A percentile compares a stretch with the other conserved stretches of the same genome.
Conservation (phyloP, 1,140 invertebrate genomes). For the Pemphigus obesinymphae region DNA sequence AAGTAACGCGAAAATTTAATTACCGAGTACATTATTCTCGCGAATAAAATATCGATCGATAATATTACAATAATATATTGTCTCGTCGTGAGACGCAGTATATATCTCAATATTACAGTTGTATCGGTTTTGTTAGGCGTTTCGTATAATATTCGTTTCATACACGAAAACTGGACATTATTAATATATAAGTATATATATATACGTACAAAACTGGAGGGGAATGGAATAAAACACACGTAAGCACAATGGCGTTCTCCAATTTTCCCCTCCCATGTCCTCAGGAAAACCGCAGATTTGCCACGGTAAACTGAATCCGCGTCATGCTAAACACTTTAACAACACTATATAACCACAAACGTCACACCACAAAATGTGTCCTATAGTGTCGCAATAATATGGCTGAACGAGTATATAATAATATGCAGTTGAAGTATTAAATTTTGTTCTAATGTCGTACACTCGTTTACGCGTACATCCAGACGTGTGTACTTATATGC, state of each 20-base stretch:
- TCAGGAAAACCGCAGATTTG: conserved; percentile 28
- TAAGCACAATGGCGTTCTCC: conserved; percentile 20
- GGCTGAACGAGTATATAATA: neutral
- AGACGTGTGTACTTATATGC: too few species aligned
- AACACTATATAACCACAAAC: conserved; percentile 15
- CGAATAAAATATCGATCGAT: neutral
- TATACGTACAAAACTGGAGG: too few species aligned
- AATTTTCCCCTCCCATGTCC: neutral
- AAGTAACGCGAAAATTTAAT: neutral
- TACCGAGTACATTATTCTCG: neutral
- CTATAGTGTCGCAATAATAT: conserved; percentile 24
- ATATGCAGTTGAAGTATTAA: neutral
- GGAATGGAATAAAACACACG: conserved; percentile 1
- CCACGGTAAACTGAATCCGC: conserved; percentile 33
- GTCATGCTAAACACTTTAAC: conserved; percentile 37
- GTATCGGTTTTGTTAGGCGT: neutral
- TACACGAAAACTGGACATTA: neutral
- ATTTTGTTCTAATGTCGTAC: neutral
- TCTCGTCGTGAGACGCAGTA: neutral
- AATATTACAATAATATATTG: neutral
- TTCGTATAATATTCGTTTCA: neutral
- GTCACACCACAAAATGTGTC: conserved; percentile 35
- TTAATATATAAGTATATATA: too few species aligned
- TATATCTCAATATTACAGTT: neutral
- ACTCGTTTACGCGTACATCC: too few species aligned